phyloP scores from a whole-genome alignment of 2,888 invertebrate species.

The Lumbricus terrestris region DNA sequence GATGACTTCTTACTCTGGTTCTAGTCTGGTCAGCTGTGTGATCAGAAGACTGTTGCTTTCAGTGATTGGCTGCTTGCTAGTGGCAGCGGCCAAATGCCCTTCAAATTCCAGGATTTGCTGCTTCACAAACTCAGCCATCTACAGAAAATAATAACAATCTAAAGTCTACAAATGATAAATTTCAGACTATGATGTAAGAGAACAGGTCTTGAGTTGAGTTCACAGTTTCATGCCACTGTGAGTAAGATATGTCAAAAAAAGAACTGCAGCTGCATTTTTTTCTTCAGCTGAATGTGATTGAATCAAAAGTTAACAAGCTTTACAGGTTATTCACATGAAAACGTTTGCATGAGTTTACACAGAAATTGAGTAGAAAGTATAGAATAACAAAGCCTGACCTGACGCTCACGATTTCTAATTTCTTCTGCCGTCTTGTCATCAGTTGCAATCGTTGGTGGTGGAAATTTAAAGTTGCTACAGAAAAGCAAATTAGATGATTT shows the following conservation, averaged over 20 bases:
- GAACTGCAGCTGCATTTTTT: too few relatives aligned
- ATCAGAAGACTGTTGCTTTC: conserved; percentile 83
- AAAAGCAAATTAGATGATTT: not conserved
- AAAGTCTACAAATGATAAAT: too few relatives aligned
- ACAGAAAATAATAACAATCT: conserved; percentile 44
- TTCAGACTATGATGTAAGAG: too few relatives aligned
- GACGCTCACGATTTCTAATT: conserved; percentile 50
- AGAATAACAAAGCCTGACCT: conserved; percentile 43
- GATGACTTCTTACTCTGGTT: conserved; percentile 64
- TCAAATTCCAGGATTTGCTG: conserved; percentile 84
- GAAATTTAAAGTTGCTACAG: conserved; percentile 70
- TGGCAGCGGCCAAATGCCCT: conserved; percentile 79
- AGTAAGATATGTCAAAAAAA: too few relatives aligned
- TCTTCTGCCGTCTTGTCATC: conserved; percentile 54
- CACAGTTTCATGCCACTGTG: too few relatives aligned
- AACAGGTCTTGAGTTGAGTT: too few relatives aligned
- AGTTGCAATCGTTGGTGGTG: conserved; percentile 69
- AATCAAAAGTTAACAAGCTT: not conserved
- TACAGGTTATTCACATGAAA: not conserved
- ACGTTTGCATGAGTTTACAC: not conserved
- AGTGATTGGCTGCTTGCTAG: conserved; percentile 82
- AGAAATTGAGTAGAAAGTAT: not conserved
- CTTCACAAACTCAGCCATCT: conserved; percentile 72
- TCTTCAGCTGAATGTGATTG: not conserved
- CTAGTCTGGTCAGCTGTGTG: conserved; percentile 80